Evolutionary conservation across 30 jellyfish, hydroid and myxozoan species (phyloP).

Genomic region (Calvadosia cruxmelitensis): DNA sequence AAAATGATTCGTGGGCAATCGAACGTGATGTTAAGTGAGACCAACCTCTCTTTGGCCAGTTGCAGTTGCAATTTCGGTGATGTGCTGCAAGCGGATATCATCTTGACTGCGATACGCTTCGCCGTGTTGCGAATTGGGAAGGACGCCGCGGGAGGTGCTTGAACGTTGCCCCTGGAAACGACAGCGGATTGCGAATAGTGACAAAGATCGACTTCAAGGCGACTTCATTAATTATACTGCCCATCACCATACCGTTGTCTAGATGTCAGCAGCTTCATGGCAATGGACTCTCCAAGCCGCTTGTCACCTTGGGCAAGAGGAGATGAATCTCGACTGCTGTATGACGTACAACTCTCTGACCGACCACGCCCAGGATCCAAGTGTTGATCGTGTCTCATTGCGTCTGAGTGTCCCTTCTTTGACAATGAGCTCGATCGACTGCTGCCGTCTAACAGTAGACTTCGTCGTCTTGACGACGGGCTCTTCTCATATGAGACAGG

Average conservation of each 20-base stretch:
- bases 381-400: not conserved
- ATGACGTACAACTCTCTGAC: conserved; percentile 51
- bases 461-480: not conserved
- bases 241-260: too few species aligned
- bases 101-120: conserved; percentile 71
- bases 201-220: too few species aligned
- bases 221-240: too few species aligned
- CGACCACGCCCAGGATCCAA: not conserved
- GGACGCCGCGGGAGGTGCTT: too few species aligned
- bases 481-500: not conserved
- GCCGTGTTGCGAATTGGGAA: conserved; percentile 40
- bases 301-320: conserved; percentile 40
- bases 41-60: conserved; percentile 73
- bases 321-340: conserved; percentile 53
- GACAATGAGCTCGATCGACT: too few species aligned
- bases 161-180: too few species aligned
- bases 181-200: too few species aligned
- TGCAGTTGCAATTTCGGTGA: conserved; percentile 66
- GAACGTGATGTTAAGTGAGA: too few species aligned
- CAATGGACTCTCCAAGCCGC: too few species aligned
- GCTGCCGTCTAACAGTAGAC: not conserved
- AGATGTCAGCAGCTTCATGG: too few species aligned
- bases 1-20: too few species aligned
- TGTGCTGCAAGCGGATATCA: conserved; percentile 90
- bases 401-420: not conserved